Base-by-base conservation (phyloP, 2,797 vertebrate genomes). In the Hipposideros larvatus region DNA sequence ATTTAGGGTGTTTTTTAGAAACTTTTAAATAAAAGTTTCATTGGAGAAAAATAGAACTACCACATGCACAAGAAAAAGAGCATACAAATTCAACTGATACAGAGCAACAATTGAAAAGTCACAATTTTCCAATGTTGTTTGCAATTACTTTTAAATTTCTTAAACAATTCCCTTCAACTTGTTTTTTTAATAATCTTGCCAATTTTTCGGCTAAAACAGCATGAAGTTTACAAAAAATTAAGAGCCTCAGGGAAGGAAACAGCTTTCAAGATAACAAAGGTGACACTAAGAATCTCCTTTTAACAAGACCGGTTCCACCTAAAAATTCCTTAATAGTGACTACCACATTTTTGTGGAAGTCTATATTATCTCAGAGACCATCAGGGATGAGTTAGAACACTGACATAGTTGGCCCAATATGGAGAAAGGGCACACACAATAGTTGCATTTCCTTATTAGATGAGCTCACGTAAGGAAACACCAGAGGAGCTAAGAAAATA, bases 21-120 rank as follows among this genome's bases (percentile, higher is more conserved):
- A 90, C n/a, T 82, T 85, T 96, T 96, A 98, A 98, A 97, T 97
- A 97, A 98, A 97, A 97, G 94, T 87, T 98, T 98, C 98, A 97
- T 95, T 98, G 97, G 87, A 92, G 84, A 97, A 96, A 97, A 97
- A 97, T 91, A 98, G 95, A 97, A 97, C 92, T 94, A 97, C 96
- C 96, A 96, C 88, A 7, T 96, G 96, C 94, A 98, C 97, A 98
- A 91, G 92, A 95, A 97, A 98, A 97, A 98, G 83, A 97, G 88
- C 97, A 78, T 96, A 98, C 97, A 98, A 96, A 97, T 93, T 95
- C 55, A 97, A 84, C 63, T 53, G 86, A 97, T 94, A 98, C 95
- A 98, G 96, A 98, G 97, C 90, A 51, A 15, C 48, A 51, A 51
- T 51, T 95, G 18, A 97, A 98, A 98, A 98, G 65, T 97, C 82